Percentiles rank a stretch among this genome's conserved stretches.
Conservation (phyloP, 2,113 vertebrate genomes). For the Nyctereutes procyonoides region DNA sequence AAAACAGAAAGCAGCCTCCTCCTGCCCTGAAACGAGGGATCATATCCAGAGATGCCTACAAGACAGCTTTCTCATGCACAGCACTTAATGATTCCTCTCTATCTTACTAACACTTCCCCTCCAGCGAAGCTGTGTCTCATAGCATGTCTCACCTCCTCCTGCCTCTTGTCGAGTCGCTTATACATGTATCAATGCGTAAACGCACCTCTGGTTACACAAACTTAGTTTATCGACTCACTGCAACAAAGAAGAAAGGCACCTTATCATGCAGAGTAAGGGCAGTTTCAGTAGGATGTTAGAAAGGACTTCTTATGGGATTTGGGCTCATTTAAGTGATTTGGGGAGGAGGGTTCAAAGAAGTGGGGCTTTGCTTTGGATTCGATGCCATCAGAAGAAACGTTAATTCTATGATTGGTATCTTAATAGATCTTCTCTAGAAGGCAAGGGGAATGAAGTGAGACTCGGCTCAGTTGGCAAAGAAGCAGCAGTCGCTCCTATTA, state of each 20-base stretch:
- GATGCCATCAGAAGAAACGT: neutral
- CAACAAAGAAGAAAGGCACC: neutral
- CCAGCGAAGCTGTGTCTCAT: neutral
- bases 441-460: neutral
- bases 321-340: neutral
- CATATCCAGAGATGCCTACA: neutral
- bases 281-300: neutral
- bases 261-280: neutral
- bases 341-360: neutral
- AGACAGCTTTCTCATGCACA: neutral
- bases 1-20: neutral
- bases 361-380: neutral
- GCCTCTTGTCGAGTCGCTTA: neutral
- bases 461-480: neutral
- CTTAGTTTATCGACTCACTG: neutral
- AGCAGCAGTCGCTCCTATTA: neutral
- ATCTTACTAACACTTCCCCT: neutral
- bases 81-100: neutral
- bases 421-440: neutral
- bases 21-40: neutral
- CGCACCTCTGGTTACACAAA: neutral
- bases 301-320: neutral
- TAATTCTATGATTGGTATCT: neutral
- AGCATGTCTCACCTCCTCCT: neutral
- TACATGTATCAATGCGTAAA: neutral